phyloP scores from a whole-genome alignment of 2,797 vertebrate genomes.

The Malurus leucopterus region DNA sequence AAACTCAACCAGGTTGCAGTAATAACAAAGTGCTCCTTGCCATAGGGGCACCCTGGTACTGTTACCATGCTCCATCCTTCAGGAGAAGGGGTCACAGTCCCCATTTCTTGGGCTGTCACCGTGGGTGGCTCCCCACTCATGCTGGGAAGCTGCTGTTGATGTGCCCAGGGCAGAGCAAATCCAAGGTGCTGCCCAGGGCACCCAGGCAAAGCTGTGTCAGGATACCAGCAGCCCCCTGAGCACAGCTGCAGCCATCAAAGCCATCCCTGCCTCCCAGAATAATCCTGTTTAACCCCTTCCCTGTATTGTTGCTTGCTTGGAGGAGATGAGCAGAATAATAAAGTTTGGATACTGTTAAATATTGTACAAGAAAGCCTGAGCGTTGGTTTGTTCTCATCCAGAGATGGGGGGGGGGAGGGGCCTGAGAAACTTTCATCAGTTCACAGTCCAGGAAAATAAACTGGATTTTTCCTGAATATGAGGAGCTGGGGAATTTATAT shows the following conservation, averaged over 20 bases:
- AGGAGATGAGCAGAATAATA: background rate
- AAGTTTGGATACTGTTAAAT: background rate
- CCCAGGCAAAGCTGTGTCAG: background rate
- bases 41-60: background rate
- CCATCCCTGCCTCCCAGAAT: background rate
- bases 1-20: background rate
- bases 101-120: background rate
- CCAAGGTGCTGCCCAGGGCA: background rate
- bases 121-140: fast-evolving
- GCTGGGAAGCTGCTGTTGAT: background rate
- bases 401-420: fast-evolving
- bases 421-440: background rate
- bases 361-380: background rate
- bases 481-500: fast-evolving
- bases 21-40: background rate
- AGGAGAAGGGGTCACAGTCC: background rate
- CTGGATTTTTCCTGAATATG: fast-evolving
- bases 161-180: background rate
- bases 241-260: background rate
- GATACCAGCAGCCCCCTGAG: background rate
- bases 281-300: background rate
- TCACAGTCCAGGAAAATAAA: background rate
- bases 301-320: background rate
- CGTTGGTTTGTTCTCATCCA: background rate
- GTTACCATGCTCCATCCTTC: fast-evolving